phyloP scores from a whole-genome alignment of 1,140 invertebrate genomes.

The Macrobrachium nipponense region DNA sequence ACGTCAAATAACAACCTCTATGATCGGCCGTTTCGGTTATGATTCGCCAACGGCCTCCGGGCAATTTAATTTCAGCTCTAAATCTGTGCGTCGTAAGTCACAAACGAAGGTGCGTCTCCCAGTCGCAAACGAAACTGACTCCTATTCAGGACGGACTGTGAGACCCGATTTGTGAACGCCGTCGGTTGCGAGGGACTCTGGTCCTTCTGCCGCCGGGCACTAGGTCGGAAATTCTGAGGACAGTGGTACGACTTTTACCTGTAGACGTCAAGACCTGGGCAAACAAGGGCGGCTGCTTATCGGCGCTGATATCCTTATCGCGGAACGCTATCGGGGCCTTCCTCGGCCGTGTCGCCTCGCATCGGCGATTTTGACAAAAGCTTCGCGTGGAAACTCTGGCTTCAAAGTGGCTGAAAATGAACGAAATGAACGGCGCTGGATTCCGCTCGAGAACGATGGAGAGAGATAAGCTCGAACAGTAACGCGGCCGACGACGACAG shows the following conservation, averaged over 20 bases:
- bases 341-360: conserved; percentile 20
- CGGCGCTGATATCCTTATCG: conserved; percentile 52
- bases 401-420: no score
- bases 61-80: neutral
- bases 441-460: no score
- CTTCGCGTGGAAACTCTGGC: neutral
- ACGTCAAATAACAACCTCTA: conserved; percentile 42
- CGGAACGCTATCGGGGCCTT: neutral
- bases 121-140: no score
- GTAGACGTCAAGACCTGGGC: conserved; percentile 22
- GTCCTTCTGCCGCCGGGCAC: neutral
- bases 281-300: conserved; percentile 49
- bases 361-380: conserved; percentile 31
- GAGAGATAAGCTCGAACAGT: no score
- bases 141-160: no score
- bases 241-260: no score
- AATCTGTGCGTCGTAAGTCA: neutral
- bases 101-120: neutral
- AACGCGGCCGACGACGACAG: no score
- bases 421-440: no score
- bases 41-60: neutral
- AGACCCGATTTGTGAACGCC: no score
- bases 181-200: neutral
- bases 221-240: neutral
- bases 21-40: neutral